Percentiles rank a stretch among this genome's conserved stretches.
These are phyloP conservation scores for Acleris laterana DNA, from an alignment of 2,888 invertebrate species.

Conservation along the genomic window DNA sequence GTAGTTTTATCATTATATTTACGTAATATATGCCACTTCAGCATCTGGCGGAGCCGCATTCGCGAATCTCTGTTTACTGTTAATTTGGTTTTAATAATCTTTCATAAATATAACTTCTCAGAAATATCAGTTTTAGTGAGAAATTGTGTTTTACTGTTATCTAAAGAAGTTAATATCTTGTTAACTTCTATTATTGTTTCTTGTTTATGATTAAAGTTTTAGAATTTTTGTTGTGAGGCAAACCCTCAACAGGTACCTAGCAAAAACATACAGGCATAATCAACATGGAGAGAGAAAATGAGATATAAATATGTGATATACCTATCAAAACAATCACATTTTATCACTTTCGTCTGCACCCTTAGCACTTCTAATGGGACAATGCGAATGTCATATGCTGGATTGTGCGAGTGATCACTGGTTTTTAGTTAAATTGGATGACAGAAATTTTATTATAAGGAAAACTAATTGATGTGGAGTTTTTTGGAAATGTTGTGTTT, in stretches of 20 bases:
- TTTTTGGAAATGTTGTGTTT: too few species aligned
- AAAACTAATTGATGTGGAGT: too few species aligned
- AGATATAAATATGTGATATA: too few species aligned
- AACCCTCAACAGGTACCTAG: too few species aligned
- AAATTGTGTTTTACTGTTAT: background rate
- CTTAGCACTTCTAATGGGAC: background rate
- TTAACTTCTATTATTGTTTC: too few species aligned
- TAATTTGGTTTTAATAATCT: slow-evolving; percentile 42
- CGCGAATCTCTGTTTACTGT: slow-evolving; percentile 57
- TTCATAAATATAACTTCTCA: background rate
- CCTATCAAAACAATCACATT: too few species aligned
- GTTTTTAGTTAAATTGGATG: background rate
- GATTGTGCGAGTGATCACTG: slow-evolving; percentile 21
- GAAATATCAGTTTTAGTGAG: background rate
- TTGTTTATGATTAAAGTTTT: too few species aligned
- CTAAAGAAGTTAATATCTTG: background rate
- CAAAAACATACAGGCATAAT: too few species aligned
- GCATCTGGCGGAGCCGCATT: slow-evolving; percentile 69
- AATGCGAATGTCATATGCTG: slow-evolving; percentile 30
- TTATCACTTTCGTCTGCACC: too few species aligned
- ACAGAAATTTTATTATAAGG: too few species aligned
- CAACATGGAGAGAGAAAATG: too few species aligned
- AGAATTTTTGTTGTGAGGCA: too few species aligned
- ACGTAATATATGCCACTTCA: slow-evolving; percentile 80
- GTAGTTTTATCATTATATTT: slow-evolving; percentile 67